Evolutionary conservation across 2,113 vertebrate species (phyloP), one percentile per base, ranked within the genome.

Genomic region (Chaetodon auriga): DNA sequence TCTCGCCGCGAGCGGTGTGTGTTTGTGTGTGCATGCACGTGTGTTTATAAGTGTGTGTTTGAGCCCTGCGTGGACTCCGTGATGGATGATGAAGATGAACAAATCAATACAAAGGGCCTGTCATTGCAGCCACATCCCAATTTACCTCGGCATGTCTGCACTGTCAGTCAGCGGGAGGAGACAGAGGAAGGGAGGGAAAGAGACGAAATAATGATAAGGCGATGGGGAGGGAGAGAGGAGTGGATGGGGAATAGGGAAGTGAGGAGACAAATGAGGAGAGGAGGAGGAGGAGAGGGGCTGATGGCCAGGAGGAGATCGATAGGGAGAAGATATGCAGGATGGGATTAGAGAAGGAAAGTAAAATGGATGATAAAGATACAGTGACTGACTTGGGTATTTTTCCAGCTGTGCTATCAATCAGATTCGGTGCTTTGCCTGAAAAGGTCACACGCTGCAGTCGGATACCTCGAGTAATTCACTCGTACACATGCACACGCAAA

Each of bases 61-160:
- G 63, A 51, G 75, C 78, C 60, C 69, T 48, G 69, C 25, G 64
- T 66, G 83, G 80, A 84, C 80, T 75, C 18, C 1, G 62, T 90
- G 92, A 92, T 89, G 64, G 89, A 93, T 90, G 89, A 87, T 76
- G 84, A 84, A 90, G 82, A 92, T 66, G 78, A 88, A 68, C 82
- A 91, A 91, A 93, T 92, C 89, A 86, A 93, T 92, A 89, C 88
- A 88, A 91, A 92, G 74, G 75, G 61, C 82, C 88, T 85, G 90
- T 86, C 90, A 87, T 64, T 21, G 81, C 61, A 16, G 79, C 84
- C 86, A 88, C 88, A 90, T 90, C 85, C 85, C 90, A 91, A 87
- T 94, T 92, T 89, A 88, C 82, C 80, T 61, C 62, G 4, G 45
- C 79, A 66, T 75, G 79, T 91, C 85, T 49, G 78, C 61, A 4